A percentile compares a stretch with the other conserved stretches of the same genome.
Conservation (phyloP, 2,888 invertebrate genomes). For the Athrips mouffetella region DNA sequence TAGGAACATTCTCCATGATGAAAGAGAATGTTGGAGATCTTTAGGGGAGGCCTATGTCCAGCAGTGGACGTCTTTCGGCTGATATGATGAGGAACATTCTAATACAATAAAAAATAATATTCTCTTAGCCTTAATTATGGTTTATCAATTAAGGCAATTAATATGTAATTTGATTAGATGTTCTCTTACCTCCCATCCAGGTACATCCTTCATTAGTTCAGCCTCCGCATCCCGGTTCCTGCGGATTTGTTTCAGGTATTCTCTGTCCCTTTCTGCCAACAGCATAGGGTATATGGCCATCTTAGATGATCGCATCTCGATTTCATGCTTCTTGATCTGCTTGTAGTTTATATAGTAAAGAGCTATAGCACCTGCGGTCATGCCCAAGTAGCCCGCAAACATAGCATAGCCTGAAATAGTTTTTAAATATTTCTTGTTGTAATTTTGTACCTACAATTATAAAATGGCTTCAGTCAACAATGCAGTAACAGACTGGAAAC, state of each 20-base stretch:
- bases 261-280: slow-evolving; percentile 90
- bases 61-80: no score
- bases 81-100: no score
- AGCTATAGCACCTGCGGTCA: slow-evolving; percentile 77
- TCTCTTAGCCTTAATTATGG: no score
- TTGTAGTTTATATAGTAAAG: slow-evolving; percentile 78
- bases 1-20: no score
- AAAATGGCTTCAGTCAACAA: no score
- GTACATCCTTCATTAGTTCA: slow-evolving; percentile 92
- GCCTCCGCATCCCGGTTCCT: slow-evolving; percentile 90
- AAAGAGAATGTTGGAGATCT: no score
- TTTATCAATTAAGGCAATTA: no score
- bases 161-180: slow-evolving; percentile 1
- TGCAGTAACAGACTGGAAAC: background rate
- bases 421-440: no score
- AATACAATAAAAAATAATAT: no score
- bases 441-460: no score
- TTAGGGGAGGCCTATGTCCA: no score
- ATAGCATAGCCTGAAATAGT: slow-evolving; percentile 79
- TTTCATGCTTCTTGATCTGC: slow-evolving; percentile 70
- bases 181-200: slow-evolving; percentile 86
- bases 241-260: slow-evolving; percentile 87
- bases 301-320: slow-evolving; percentile 88
- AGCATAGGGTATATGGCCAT: slow-evolving; percentile 88
- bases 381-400: slow-evolving; percentile 79